These are phyloP conservation scores for Cryptotermes secundus DNA, from an alignment of 1,140 invertebrate genomes.

Conservation along the genomic window DNA sequence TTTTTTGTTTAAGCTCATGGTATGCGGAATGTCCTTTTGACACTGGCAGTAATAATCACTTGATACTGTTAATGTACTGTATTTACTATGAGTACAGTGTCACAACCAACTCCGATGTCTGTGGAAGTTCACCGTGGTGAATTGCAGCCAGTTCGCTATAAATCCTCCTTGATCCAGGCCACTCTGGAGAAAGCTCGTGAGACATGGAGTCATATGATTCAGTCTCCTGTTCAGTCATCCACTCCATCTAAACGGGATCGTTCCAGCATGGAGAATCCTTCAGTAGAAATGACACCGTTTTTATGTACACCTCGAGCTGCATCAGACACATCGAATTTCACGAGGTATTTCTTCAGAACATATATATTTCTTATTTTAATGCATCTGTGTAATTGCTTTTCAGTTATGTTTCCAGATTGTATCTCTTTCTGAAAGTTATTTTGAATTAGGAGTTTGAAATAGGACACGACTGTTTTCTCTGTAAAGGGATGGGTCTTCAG, in stretches of 20 bases:
- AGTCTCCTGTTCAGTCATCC: not conserved
- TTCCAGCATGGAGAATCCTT: constrained; percentile 5
- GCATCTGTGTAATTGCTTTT: too few relatives aligned
- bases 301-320: constrained; percentile 21
- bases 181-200: constrained; percentile 33
- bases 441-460: too few relatives aligned
- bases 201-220: constrained; percentile 32
- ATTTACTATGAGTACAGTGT: constrained; percentile 36
- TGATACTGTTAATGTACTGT: too few relatives aligned
- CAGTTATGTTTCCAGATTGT: too few relatives aligned
- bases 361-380: too few relatives aligned
- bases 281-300: constrained; percentile 25
- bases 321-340: not conserved
- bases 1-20: too few relatives aligned
- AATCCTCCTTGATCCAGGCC: constrained; percentile 34
- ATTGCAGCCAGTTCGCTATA: constrained; percentile 10
- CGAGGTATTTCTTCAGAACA: not conserved
- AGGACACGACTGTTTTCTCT: too few relatives aligned
- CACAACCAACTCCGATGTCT: constrained; percentile 45
- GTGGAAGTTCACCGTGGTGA: constrained; percentile 42
- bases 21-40: too few relatives aligned
- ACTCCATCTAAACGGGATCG: constrained; percentile 16
- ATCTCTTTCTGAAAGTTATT: too few relatives aligned
- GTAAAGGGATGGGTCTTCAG: too few relatives aligned
- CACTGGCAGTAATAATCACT: too few relatives aligned